phyloP scores from a whole-genome alignment of 2,888 invertebrate species.

The Hylaea fasciaria region DNA sequence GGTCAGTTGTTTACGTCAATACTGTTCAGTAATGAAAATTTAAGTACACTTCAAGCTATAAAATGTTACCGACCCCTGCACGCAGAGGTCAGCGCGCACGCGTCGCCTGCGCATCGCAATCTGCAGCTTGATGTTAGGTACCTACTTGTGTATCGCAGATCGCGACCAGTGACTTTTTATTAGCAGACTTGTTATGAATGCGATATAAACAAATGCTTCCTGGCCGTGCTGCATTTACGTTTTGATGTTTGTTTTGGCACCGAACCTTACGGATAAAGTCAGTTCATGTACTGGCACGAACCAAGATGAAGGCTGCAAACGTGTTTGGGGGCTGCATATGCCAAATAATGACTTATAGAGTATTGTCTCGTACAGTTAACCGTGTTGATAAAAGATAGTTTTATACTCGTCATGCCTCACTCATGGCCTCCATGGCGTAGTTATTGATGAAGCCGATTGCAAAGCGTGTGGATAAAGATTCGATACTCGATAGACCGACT shows the following conservation, averaged over 20 bases:
- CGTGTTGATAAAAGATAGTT: too few relatives aligned
- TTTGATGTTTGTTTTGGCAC: neutral
- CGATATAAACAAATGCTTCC: constrained; percentile 30
- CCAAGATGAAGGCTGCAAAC: too few relatives aligned
- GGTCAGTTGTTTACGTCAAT: neutral
- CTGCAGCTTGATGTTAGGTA: constrained; percentile 49
- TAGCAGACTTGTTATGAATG: constrained; percentile 14
- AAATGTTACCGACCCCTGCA: constrained; percentile 54
- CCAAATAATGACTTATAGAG: too few relatives aligned
- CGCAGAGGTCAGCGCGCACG: constrained; percentile 63
- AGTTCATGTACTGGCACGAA: too few relatives aligned
- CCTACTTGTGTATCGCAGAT: constrained; percentile 48
- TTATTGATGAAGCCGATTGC: too few relatives aligned
- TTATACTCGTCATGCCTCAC: too few relatives aligned
- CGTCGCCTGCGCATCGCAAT: constrained; percentile 65
- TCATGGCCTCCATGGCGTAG: too few relatives aligned
- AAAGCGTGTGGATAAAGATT: too few relatives aligned
- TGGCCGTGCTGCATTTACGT: constrained; percentile 3
- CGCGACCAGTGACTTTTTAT: constrained; percentile 36
- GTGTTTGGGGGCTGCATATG: too few relatives aligned
- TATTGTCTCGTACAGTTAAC: too few relatives aligned
- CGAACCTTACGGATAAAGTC: neutral
- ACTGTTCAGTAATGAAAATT: too few relatives aligned
- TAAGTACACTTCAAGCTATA: neutral
- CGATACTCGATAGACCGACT: too few relatives aligned